Evolutionary conservation across 2,113 vertebrate genomes (phyloP).

Genomic region (Pitta sordida): DNA sequence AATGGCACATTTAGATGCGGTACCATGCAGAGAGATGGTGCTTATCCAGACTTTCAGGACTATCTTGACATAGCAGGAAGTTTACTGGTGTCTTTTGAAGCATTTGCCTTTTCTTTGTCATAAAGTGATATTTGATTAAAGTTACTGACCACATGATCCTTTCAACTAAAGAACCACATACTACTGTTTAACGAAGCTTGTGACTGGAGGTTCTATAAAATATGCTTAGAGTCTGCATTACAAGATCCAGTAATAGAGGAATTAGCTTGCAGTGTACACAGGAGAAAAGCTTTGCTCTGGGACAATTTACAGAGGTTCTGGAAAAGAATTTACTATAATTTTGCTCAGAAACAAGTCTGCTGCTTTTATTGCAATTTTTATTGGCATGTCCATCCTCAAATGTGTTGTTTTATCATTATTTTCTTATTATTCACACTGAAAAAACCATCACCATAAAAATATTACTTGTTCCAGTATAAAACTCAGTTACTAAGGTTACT

Average conservation of each 20-base stretch:
- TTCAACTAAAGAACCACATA: not conserved
- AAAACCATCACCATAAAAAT: slow-evolving; percentile 35
- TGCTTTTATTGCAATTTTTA: not conserved
- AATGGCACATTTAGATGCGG: not conserved
- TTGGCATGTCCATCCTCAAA: slow-evolving; percentile 8
- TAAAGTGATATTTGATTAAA: not conserved
- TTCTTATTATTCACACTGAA: slow-evolving; percentile 45
- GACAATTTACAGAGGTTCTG: slow-evolving; percentile 1
- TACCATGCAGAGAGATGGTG: not conserved
- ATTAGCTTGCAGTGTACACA: not conserved
- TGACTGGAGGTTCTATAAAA: slow-evolving; percentile 3
- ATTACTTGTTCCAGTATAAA: slow-evolving; percentile 41
- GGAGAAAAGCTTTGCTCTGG: not conserved
- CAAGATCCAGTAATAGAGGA: slow-evolving; percentile 7
- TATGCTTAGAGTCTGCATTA: not conserved
- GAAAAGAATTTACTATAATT: not conserved
- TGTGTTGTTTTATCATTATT: slow-evolving; percentile 42
- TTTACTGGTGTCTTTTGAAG: not conserved
- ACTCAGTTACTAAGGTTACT: slow-evolving; percentile 62
- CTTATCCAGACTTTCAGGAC: not conserved
- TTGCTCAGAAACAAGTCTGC: not conserved
- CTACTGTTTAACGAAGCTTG: not conserved
- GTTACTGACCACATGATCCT: not conserved
- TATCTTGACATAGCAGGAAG: not conserved
- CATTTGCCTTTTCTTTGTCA: not conserved